Conservation (phyloP, 2,888 invertebrate species). For the Campopleginae sp. region DNA sequence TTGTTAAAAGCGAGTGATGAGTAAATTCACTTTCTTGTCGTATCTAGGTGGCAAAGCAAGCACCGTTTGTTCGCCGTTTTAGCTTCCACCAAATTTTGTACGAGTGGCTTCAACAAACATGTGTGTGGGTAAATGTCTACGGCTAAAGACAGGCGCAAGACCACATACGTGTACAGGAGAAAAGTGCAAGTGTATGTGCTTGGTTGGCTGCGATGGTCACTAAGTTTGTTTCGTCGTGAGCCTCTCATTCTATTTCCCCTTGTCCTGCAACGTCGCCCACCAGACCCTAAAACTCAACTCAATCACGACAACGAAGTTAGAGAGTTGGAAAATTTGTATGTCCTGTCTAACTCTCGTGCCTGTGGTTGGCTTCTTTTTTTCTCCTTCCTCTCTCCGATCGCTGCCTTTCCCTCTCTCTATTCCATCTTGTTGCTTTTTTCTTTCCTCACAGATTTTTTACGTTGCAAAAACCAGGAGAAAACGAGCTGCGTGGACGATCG, state of each 20-base stretch:
- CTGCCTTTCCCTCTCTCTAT: slow-evolving; percentile 1
- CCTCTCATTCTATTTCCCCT: slow-evolving; percentile 13
- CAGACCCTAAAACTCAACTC: slow-evolving; percentile 67
- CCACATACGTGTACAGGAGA: background rate
- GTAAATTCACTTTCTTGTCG: slow-evolving; percentile 53
- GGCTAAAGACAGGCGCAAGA: background rate
- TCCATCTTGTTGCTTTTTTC: slow-evolving; percentile 1
- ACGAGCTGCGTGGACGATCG: slow-evolving; percentile 33
- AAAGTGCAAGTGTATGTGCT: slow-evolving; percentile 13
- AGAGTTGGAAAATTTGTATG: slow-evolving; percentile 67
- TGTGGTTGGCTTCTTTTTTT: slow-evolving; percentile 10
- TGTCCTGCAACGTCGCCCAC: slow-evolving; percentile 61
- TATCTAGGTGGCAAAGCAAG: slow-evolving; percentile 53
- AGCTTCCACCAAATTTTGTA: slow-evolving; percentile 50
- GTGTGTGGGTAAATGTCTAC: background rate
- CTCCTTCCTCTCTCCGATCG: background rate
- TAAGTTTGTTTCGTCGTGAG: slow-evolving; percentile 64
- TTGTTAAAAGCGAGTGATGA: background rate
- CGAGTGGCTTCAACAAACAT: slow-evolving; percentile 47
- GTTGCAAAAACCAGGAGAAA: slow-evolving; percentile 31
- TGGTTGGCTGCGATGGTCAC: slow-evolving; percentile 49
- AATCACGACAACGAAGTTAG: slow-evolving; percentile 68
- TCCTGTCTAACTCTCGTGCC: slow-evolving; percentile 42
- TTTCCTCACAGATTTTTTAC: slow-evolving; percentile 14
- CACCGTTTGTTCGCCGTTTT: slow-evolving; percentile 55